These are phyloP conservation scores for Belonocnema kinseyi DNA, from an alignment of 1,140 invertebrate genomes.

Conservation along the genomic window DNA sequence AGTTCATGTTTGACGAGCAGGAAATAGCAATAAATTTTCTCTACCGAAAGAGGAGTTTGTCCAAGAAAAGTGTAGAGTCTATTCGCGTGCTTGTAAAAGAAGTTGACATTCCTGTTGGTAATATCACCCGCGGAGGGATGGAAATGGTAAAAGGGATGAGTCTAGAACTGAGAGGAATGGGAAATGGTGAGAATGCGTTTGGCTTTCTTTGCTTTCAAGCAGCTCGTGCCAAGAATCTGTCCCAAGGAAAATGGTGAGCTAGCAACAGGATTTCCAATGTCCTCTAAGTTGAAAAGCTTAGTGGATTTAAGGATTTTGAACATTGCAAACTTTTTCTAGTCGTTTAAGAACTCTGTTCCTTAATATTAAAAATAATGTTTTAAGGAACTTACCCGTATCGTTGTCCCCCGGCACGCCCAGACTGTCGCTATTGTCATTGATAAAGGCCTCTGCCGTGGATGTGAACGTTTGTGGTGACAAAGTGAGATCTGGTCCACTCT, in stretches of 20 bases:
- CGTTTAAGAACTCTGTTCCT: background rate
- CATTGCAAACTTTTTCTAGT: too few species aligned
- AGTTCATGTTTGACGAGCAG: slow-evolving; percentile 11
- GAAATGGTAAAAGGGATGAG: background rate
- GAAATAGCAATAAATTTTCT: slow-evolving; percentile 11
- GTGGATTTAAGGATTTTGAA: background rate
- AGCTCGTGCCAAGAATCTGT: background rate
- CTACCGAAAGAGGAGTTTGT: background rate
- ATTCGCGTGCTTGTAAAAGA: slow-evolving; percentile 8
- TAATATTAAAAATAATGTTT: background rate
- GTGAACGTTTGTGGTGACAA: slow-evolving; percentile 83
- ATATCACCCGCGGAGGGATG: background rate
- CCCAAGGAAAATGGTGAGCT: background rate
- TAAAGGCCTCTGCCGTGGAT: slow-evolving; percentile 81
- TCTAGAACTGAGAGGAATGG: background rate
- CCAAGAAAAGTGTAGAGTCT: slow-evolving; percentile 20
- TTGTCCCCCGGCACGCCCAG: slow-evolving; percentile 78
- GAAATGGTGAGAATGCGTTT: slow-evolving; percentile 13
- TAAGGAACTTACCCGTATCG: slow-evolving; percentile 73
- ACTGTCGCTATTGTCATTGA: slow-evolving; percentile 83
- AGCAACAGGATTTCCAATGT: background rate
- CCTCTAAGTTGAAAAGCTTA: background rate
- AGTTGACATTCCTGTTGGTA: slow-evolving; percentile 12
- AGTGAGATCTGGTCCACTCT: slow-evolving; percentile 82
- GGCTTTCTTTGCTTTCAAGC: slow-evolving; percentile 1